Percentiles rank a stretch among this genome's conserved stretches.
Evolutionary conservation across 1,140 invertebrate genomes (phyloP).

Genomic region (Zaprionus ghesquierei): DNA sequence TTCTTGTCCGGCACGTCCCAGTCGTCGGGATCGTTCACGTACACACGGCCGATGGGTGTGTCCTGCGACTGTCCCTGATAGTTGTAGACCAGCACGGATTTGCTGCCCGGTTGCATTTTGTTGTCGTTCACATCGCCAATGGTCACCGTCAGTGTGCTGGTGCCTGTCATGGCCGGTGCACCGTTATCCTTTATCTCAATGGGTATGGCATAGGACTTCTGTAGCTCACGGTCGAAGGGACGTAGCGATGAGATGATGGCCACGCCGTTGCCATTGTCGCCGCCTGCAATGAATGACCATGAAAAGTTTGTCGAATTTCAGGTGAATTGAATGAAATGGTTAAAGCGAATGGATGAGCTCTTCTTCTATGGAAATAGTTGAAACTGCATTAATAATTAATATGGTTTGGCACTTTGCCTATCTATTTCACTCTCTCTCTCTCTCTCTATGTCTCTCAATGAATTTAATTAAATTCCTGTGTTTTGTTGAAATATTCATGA

Average conservation of each 20-base stretch:
- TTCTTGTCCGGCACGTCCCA: constrained; percentile 89
- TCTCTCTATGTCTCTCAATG: background rate
- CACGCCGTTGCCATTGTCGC: constrained; percentile 86
- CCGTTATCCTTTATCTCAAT: constrained; percentile 86
- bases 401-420: background rate
- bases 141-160: constrained; percentile 86
- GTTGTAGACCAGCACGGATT: constrained; percentile 88
- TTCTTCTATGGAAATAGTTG: background rate
- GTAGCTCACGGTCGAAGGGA: constrained; percentile 87
- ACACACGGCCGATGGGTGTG: constrained; percentile 87
- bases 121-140: constrained; percentile 89
- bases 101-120: constrained; percentile 87
- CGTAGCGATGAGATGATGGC: constrained; percentile 85
- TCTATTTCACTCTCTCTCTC: background rate
- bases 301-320: background rate
- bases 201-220: constrained; percentile 86
- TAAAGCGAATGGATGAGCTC: background rate
- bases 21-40: constrained; percentile 88
- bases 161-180: constrained; percentile 85
- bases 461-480: background rate
- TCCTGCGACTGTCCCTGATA: constrained; percentile 86
- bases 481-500: constrained; percentile 14
- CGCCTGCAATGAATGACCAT: constrained; percentile 75
- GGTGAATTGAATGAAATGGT: background rate
- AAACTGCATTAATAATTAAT: background rate